Base-by-base conservation (phyloP, 2,113 vertebrate species). In the Mohoua ochrocephala region DNA sequence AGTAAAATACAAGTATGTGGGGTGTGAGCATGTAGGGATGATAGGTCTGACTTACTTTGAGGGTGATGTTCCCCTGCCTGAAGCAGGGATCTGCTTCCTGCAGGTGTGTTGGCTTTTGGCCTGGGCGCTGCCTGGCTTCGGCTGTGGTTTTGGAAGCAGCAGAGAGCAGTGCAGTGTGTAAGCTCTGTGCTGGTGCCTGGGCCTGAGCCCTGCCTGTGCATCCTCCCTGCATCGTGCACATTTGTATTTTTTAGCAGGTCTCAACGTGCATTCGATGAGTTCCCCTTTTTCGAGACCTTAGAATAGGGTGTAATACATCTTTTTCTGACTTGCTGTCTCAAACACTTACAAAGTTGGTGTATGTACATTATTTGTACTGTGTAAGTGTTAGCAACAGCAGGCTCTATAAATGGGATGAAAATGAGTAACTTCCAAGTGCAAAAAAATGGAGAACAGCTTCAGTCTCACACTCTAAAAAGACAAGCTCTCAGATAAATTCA, bases 311-410 rank as follows among this genome's bases (percentile, higher is more conserved):
- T 52, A 30, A 35, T 41, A 11, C 3, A 1, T 39, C 3, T 35
- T 37, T 87, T 84, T 56, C 23, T 89, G 41, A 50, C 6, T 37
- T 61, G 4, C 21, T 27, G 4, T 79, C 10, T 79, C 9, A 54
- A 20, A 35, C 1, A 2, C 11, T 63, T 50, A 8, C 0, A 1
- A 47, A 83, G 27, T 12, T 69, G 11, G 15, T 59, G 4, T n/a
- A 6, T 28, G 5, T 56, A 6, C 7, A 0, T 50, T 75, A 19
- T 41, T 64, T 53, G 13, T 57, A 41, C 10, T 1, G 0, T 47
- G 6, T 41, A 5, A 47, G n/a, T 27, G 28, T 68, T 64, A 27
- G 30, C 13, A 15, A 10, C 18, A 47, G 18, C 14, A 74, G 19
- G 19, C 33, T 71, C 3, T 45, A 4, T 13, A 39, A 65, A 60